phyloP scores from a whole-genome alignment of 2,113 vertebrate species.

The Bucco capensis region DNA sequence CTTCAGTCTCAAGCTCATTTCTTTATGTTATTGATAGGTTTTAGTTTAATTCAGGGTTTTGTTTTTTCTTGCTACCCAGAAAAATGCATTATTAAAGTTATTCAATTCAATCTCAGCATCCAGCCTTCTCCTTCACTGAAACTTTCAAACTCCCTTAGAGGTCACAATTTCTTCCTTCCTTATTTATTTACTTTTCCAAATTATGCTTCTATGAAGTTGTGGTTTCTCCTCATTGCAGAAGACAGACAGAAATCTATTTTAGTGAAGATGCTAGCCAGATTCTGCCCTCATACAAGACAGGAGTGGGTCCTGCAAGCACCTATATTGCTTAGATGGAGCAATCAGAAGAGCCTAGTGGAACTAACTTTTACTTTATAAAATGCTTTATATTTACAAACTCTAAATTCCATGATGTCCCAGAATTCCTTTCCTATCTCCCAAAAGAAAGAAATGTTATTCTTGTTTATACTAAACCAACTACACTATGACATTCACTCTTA shows the following conservation, averaged over 20 bases:
- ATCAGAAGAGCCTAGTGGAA: neutral
- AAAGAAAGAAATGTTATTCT: neutral
- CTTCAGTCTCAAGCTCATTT: neutral
- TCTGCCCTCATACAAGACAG: neutral
- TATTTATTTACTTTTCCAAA: neutral
- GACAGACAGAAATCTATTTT: neutral
- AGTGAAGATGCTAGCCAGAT: neutral
- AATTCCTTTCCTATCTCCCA: neutral
- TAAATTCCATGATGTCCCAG: neutral
- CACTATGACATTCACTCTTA: neutral
- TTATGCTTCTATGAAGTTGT: neutral
- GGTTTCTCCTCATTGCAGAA: neutral
- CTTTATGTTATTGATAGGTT: neutral
- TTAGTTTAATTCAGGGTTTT: neutral
- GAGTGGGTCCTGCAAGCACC: neutral
- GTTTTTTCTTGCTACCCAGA: neutral
- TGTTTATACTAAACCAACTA: neutral
- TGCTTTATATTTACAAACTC: neutral
- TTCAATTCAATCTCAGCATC: neutral
- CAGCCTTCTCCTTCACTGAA: neutral
- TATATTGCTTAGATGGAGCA: neutral
- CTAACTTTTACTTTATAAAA: neutral
- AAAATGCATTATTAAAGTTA: neutral
- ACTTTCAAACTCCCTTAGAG: neutral
- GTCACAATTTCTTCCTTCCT: neutral